A percentile compares a stretch with the other conserved stretches of the same genome.
Evolutionary conservation across 2,888 invertebrate genomes (phyloP).

Genomic region (Salticus scenicus): DNA sequence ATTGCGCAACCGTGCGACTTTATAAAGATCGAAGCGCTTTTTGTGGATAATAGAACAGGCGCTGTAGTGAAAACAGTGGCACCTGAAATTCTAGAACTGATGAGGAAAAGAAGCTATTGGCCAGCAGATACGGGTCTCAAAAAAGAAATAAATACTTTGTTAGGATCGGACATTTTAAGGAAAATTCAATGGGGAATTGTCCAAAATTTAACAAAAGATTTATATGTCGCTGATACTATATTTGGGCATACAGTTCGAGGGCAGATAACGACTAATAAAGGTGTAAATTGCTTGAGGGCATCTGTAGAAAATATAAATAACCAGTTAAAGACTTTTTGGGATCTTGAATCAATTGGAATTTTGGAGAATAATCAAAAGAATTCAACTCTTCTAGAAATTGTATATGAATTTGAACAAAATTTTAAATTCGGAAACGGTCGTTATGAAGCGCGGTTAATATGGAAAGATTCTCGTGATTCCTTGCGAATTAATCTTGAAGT

Average conservation of each 20-base stretch:
- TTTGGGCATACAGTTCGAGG: not conserved
- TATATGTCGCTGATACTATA: not conserved
- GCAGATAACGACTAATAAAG: not conserved
- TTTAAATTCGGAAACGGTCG: not conserved
- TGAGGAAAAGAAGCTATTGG: no score
- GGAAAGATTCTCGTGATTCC: not conserved
- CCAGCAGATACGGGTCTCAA: not conserved
- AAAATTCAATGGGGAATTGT: conserved; percentile 10
- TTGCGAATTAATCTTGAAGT: not conserved
- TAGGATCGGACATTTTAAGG: conserved; percentile 18
- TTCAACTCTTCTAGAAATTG: not conserved
- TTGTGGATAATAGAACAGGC: no score
- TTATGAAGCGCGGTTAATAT: not conserved
- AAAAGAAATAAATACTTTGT: not conserved
- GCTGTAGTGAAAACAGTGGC: no score
- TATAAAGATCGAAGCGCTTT: no score
- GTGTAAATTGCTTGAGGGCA: not conserved
- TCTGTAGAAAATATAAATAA: not conserved
- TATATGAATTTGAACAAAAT: not conserved
- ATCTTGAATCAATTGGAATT: not conserved
- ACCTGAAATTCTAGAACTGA: no score
- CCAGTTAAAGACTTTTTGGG: not conserved
- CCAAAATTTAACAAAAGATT: not conserved
- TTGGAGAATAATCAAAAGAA: not conserved
- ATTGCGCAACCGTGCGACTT: no score